phyloP scores from a whole-genome alignment of 2,113 vertebrate species.

The Podilymbus podiceps region DNA sequence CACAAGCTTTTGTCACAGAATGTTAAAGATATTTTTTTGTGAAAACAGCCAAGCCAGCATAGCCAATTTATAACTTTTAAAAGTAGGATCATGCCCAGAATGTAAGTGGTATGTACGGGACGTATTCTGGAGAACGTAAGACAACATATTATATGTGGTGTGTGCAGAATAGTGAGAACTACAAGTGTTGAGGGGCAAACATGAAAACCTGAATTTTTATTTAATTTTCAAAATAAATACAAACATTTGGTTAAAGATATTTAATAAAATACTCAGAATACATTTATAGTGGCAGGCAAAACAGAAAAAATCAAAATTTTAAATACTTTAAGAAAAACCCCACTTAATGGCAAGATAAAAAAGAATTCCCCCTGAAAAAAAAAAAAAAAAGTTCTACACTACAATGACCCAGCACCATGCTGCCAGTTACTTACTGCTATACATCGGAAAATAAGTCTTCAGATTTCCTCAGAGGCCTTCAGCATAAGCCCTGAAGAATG shows the following conservation, averaged over 20 bases:
- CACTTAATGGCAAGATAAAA: not conserved
- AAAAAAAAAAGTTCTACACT: not conserved
- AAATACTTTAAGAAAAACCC: not conserved
- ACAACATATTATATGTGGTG: not conserved
- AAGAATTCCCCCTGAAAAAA: not conserved
- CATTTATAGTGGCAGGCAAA: not conserved
- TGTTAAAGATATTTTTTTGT: not conserved
- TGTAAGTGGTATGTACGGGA: not conserved
- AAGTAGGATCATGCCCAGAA: not conserved
- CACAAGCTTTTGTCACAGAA: not conserved
- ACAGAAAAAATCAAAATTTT: not conserved
- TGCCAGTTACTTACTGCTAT: not conserved
- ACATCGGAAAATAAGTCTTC: not conserved
- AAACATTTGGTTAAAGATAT: not conserved
- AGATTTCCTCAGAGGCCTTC: not conserved
- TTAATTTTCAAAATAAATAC: not conserved
- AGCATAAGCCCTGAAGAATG: not conserved
- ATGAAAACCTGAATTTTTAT: not conserved
- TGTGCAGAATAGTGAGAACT: not conserved
- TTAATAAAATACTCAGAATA: not conserved
- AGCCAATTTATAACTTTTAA: not conserved
- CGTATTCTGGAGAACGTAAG: not conserved
- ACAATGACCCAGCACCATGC: not conserved
- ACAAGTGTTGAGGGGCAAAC: not conserved
- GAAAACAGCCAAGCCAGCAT: not conserved